Percentiles rank a stretch among this genome's conserved stretches.
Evolutionary conservation across 2,113 vertebrate genomes (phyloP).

Genomic region (Oncorhynchus nerka): DNA sequence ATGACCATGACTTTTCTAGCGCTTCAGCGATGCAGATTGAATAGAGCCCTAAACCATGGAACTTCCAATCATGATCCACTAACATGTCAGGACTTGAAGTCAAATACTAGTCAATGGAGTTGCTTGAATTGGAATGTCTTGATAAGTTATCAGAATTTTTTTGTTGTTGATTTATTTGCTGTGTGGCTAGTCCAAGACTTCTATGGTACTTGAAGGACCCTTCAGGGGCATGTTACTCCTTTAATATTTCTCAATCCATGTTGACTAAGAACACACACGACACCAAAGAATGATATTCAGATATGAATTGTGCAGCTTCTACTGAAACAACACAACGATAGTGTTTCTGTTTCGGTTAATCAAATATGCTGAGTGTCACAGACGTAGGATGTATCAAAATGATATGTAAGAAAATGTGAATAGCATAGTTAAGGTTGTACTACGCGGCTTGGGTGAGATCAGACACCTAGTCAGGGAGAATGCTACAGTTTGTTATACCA

Average conservation of each 20-base stretch:
- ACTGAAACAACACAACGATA: neutral
- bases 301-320: neutral
- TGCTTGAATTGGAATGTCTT: constrained; percentile 5
- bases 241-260: neutral
- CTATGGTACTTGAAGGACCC: neutral
- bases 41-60: neutral
- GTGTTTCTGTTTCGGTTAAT: neutral
- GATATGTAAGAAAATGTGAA: neutral
- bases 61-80: neutral
- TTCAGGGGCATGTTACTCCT: neutral
- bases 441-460: too few species aligned
- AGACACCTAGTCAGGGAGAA: neutral
- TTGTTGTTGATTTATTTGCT: too few species aligned
- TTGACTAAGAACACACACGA: neutral
- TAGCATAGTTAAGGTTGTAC: neutral
- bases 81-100: constrained; percentile 6
- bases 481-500: neutral
- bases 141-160: neutral
- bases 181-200: too few species aligned
- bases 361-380: neutral
- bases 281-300: neutral
- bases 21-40: too few species aligned
- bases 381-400: neutral
- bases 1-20: too few species aligned
- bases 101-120: neutral